These are phyloP conservation scores for Latrodectus geometricus DNA, from an alignment of 1,140 invertebrate species.

Conservation along the genomic window DNA sequence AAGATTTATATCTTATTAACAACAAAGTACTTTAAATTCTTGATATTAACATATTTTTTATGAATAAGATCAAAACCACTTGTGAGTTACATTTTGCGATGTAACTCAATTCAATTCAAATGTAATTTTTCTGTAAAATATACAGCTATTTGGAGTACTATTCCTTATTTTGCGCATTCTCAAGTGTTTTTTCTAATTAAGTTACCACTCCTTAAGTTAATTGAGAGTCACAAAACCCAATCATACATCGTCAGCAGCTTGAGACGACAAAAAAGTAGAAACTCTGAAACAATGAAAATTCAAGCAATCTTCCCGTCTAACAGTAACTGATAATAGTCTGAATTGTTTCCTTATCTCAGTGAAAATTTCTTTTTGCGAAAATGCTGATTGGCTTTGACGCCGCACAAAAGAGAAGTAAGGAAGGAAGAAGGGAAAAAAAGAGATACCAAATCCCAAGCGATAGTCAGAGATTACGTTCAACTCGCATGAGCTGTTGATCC, in stretches of 20 bases:
- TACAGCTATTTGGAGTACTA: too few relatives aligned
- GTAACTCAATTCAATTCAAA: too few relatives aligned
- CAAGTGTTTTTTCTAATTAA: background rate
- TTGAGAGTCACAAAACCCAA: background rate
- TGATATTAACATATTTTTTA: too few relatives aligned
- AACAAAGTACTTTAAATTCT: too few relatives aligned
- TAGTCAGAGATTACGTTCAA: conserved; percentile 12
- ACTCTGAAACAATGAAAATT: background rate
- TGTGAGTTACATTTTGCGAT: too few relatives aligned
- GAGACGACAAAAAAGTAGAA: background rate
- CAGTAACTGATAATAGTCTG: conserved; percentile 26
- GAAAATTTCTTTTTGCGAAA: conserved; percentile 2
- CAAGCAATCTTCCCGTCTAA: conserved; percentile 9
- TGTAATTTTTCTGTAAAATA: too few relatives aligned
- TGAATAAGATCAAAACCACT: too few relatives aligned
- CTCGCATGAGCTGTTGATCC: too few relatives aligned
- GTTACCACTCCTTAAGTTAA: background rate
- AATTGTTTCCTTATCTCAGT: conserved; percentile 28
- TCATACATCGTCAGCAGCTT: background rate
- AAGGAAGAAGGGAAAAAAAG: conserved; percentile 1
- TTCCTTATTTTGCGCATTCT: too few relatives aligned
- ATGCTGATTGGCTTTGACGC: conserved; percentile 4
- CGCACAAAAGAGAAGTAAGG: background rate
- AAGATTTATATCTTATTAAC: too few relatives aligned
- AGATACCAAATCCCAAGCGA: conserved; percentile 16